Conservation (phyloP, 2,113 vertebrate species). For the Okapia johnstoni region DNA sequence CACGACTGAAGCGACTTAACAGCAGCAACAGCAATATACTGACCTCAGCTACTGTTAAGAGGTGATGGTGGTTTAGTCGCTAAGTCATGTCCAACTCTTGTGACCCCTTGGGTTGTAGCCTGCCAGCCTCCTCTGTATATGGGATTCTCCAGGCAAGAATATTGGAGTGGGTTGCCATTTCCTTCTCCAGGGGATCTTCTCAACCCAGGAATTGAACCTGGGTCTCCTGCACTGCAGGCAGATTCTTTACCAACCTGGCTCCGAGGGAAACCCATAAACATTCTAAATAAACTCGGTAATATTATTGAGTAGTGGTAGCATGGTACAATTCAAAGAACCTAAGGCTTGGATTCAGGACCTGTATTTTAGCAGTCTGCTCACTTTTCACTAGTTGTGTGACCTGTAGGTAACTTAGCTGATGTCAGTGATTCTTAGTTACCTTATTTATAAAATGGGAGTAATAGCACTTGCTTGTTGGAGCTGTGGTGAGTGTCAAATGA, state of each 20-base stretch:
- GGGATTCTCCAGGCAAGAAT: background rate
- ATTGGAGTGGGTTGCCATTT: background rate
- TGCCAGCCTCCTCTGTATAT: background rate
- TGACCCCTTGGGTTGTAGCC: background rate
- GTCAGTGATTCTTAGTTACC: background rate
- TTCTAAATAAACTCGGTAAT: background rate
- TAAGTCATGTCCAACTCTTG: background rate
- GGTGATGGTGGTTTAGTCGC: background rate
- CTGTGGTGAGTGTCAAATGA: background rate
- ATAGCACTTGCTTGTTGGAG: background rate
- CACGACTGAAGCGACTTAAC: no score
- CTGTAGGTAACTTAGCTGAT: background rate
- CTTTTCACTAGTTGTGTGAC: background rate
- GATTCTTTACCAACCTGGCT: background rate
- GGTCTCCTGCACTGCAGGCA: background rate
- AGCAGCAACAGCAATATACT: background rate
- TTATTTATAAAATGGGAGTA: background rate
- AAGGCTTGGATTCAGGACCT: background rate
- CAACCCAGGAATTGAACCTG: rapidly evolving
- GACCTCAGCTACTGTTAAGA: background rate
- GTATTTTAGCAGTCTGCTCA: background rate
- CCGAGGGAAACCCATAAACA: background rate
- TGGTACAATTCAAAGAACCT: background rate
- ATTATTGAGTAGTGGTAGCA: background rate
- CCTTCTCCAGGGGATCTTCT: background rate